Percentiles rank a stretch among this genome's conserved stretches.
phyloP scores from a whole-genome alignment of 1,140 invertebrate genomes.

The Trichonephila clavata region DNA sequence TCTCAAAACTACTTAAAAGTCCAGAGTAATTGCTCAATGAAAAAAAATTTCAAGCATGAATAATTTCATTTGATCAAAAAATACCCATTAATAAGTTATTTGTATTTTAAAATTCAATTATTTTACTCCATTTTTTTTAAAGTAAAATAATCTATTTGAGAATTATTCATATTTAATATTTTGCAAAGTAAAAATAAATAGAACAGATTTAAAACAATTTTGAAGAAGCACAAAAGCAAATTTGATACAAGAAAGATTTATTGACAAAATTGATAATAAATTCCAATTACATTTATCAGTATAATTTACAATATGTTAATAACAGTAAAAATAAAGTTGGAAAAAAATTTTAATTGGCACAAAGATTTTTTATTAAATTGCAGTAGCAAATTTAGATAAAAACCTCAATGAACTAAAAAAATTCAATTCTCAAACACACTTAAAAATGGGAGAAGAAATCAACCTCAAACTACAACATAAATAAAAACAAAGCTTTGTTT shows the following conservation, averaged over 20 bases:
- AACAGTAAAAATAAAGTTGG: not conserved
- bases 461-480: not conserved
- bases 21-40: too few species aligned
- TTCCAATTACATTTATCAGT: not conserved
- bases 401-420: not conserved
- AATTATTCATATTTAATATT: too few species aligned
- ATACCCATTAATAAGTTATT: too few species aligned
- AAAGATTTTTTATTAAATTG: not conserved
- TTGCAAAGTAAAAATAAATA: too few species aligned
- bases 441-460: not conserved
- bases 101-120: too few species aligned
- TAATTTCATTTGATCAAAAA: too few species aligned
- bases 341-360: not conserved
- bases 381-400: not conserved
- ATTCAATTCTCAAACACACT: not conserved
- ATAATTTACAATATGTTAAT: not conserved
- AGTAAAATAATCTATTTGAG: too few species aligned
- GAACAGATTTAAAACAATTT: too few species aligned
- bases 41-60: too few species aligned
- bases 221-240: not conserved
- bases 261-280: not conserved
- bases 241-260: not conserved
- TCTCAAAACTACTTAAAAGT: too few species aligned
- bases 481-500: too few species aligned
- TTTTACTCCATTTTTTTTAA: too few species aligned